phyloP scores from a whole-genome alignment of 2,888 invertebrate species.

The Drosophila fulvimacula region DNA sequence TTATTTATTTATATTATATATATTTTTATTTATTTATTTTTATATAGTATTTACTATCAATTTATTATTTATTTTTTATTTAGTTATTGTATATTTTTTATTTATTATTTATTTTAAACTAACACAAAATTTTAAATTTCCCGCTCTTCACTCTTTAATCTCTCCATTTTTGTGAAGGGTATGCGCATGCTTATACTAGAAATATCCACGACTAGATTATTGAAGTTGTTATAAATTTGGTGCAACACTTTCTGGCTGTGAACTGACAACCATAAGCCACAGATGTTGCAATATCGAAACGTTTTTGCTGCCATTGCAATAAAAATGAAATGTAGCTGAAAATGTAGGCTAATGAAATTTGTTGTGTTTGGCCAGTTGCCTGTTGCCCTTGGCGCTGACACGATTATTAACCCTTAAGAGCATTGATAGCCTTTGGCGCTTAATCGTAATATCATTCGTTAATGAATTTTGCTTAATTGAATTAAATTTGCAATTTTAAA shows the following conservation, averaged over 20 bases:
- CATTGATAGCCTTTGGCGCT: neutral
- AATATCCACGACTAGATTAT: neutral
- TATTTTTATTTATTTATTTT: no score
- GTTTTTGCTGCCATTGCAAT: slow-evolving; percentile 16
- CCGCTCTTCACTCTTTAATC: no score
- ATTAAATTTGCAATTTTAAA: neutral
- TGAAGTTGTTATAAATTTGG: neutral
- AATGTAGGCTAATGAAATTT: slow-evolving; percentile 1
- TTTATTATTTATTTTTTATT: no score
- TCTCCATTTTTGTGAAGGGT: neutral
- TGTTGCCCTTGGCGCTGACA: neutral
- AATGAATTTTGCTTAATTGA: neutral
- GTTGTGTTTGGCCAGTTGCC: neutral
- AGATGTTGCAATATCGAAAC: slow-evolving; percentile 47
- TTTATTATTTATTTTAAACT: no score
- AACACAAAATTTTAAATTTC: no score
- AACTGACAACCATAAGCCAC: slow-evolving; percentile 60
- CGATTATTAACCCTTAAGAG: slow-evolving; percentile 8
- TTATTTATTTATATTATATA: neutral
- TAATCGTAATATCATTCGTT: neutral
- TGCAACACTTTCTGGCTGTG: slow-evolving; percentile 8
- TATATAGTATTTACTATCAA: no score
- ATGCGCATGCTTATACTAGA: neutral
- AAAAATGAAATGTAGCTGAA: slow-evolving; percentile 14
- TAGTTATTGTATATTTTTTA: no score